Evolutionary conservation across 1,140 invertebrate species (phyloP).

Genomic region (Stratiolaelaps scimitus): DNA sequence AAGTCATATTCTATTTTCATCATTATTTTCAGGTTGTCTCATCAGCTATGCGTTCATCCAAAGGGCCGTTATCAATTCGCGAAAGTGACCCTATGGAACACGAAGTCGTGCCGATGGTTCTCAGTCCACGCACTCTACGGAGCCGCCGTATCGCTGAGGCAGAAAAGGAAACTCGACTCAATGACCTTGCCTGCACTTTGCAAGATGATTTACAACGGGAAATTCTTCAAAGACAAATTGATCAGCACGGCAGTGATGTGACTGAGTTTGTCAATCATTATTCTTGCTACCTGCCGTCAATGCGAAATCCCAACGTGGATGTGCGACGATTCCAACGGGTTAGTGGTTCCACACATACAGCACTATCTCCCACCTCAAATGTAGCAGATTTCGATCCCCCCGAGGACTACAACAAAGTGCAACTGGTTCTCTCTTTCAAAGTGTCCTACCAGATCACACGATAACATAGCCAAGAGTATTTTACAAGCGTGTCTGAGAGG

Average conservation of each 20-base stretch:
- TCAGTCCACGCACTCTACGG: background rate
- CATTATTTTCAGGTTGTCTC: too few relatives aligned
- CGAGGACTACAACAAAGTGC: too few relatives aligned
- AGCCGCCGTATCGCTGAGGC: constrained; percentile 14
- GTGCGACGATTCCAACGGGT: constrained; percentile 23
- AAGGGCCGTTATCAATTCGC: too few relatives aligned
- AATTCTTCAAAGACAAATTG: constrained; percentile 16
- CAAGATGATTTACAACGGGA: constrained; percentile 5
- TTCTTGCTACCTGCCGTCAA: constrained; percentile 23
- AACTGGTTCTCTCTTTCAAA: too few relatives aligned
- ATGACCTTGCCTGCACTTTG: background rate
- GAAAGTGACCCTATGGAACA: background rate
- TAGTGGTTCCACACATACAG: background rate
- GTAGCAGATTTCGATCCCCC: too few relatives aligned
- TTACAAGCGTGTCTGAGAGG: too few relatives aligned
- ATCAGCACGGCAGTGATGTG: background rate
- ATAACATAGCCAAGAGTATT: too few relatives aligned
- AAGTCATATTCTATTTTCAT: too few relatives aligned
- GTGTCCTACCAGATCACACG: too few relatives aligned
- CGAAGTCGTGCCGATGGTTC: constrained; percentile 18
- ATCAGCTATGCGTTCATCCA: too few relatives aligned
- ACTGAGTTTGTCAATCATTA: constrained; percentile 21
- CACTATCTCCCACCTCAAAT: too few relatives aligned
- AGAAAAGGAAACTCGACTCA: constrained; percentile 10
- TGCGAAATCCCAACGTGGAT: constrained; percentile 13